Evolutionary conservation across 2,797 vertebrate species (phyloP).

Genomic region (Pseudotriccus pelzelni): DNA sequence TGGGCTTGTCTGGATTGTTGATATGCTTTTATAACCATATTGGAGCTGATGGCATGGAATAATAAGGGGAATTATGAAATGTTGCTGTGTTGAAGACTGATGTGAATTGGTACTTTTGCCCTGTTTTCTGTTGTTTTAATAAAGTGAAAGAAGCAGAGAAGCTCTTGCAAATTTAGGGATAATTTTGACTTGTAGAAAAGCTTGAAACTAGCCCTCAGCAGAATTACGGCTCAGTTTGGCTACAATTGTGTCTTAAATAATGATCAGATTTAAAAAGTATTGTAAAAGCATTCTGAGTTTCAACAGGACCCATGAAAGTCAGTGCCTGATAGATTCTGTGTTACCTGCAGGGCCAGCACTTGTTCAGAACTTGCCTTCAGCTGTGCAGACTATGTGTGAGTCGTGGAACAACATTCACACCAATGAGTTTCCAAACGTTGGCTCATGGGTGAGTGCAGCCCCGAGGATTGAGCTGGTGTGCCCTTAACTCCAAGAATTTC

Average conservation of each 20-base stretch:
- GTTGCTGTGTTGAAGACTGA: neutral
- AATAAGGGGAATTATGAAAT: neutral
- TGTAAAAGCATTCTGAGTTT: neutral
- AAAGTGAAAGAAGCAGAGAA: neutral
- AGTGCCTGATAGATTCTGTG: neutral
- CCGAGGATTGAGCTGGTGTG: neutral
- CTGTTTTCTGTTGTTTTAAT: neutral
- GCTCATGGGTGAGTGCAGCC: conserved; percentile 89
- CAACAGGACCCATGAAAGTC: neutral
- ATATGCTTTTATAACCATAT: neutral
- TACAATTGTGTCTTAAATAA: neutral
- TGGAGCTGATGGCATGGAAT: neutral
- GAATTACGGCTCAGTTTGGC: neutral
- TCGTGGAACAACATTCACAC: conserved; percentile 95
- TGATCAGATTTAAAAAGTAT: neutral
- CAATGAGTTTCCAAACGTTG: conserved; percentile 97
- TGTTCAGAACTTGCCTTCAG: conserved; percentile 92
- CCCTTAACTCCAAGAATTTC: neutral
- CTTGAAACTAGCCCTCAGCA: neutral
- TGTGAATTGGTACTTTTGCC: neutral
- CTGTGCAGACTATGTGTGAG: conserved; percentile 91
- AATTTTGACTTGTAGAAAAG: neutral
- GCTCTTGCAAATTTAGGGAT: neutral
- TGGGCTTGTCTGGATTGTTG: neutral
- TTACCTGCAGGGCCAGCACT: conserved; percentile 83